Conservation (phyloP, 2,888 invertebrate genomes). For the Aphelenchoides bicaudatus region DNA sequence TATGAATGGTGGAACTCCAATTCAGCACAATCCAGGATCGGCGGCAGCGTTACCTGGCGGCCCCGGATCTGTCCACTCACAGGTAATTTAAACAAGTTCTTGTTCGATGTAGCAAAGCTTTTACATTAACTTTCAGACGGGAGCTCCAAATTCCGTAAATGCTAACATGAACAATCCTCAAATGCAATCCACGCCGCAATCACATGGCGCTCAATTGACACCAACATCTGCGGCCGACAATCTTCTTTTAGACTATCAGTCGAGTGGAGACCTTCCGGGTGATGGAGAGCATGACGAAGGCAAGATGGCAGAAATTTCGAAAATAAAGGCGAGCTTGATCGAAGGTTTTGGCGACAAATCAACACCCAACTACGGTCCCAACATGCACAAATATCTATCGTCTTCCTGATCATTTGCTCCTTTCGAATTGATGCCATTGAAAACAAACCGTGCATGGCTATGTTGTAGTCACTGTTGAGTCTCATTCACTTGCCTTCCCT, state of each 20-base stretch:
- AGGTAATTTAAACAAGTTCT: no score
- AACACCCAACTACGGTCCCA: no score
- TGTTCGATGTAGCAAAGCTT: no score
- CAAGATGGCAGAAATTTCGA: constrained; percentile 77
- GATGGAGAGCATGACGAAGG: not conserved
- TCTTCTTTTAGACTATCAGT: constrained; percentile 20
- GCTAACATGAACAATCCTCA: not conserved
- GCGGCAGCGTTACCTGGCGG: constrained; percentile 20
- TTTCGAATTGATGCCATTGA: no score
- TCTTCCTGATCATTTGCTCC: not conserved
- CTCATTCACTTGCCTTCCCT: no score
- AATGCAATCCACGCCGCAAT: constrained; percentile 17
- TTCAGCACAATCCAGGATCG: constrained; percentile 26
- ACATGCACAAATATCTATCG: no score
- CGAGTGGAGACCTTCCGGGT: not conserved
- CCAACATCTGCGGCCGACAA: constrained; percentile 13
- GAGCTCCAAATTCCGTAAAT: constrained; percentile 32
- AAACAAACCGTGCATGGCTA: no score
- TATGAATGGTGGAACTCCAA: constrained; percentile 36
- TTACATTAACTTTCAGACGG: no score
- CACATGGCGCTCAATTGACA: constrained; percentile 12
- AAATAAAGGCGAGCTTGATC: constrained; percentile 99
- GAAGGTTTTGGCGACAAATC: constrained; percentile 75
- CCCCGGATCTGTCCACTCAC: constrained; percentile 39
- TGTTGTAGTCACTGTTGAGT: no score